Percentiles rank a stretch among this genome's conserved stretches.
Evolutionary conservation across 2,888 invertebrate species (phyloP).

Genomic region (Himalopsyche anomala): DNA sequence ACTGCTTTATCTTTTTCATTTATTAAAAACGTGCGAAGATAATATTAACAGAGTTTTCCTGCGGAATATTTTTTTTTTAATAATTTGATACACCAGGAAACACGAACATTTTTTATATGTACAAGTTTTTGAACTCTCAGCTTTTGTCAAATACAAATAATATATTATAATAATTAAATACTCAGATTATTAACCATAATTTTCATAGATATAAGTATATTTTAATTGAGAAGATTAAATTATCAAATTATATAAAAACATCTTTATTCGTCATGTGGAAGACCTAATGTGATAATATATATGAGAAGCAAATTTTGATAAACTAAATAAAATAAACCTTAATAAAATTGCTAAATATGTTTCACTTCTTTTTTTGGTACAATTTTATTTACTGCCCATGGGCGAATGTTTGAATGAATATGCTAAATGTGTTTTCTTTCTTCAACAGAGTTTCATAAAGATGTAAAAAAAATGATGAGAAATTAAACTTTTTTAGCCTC

Average conservation of each 20-base stretch:
- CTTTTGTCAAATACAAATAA: too few species aligned
- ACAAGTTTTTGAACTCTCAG: background rate
- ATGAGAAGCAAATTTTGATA: too few species aligned
- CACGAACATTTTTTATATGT: slow-evolving; percentile 3
- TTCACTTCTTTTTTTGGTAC: background rate
- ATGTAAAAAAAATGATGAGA: slow-evolving; percentile 34
- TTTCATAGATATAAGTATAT: slow-evolving; percentile 8
- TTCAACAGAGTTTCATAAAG: slow-evolving; percentile 43
- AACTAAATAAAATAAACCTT: too few species aligned
- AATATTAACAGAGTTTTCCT: too few species aligned
- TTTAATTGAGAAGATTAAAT: background rate
- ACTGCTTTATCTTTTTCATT: too few species aligned
- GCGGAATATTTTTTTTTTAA: too few species aligned
- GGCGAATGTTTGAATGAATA: slow-evolving; percentile 42
- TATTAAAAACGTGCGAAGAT: too few species aligned
- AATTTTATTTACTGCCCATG: background rate
- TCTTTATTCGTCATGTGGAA: too few species aligned
- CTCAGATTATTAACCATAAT: background rate
- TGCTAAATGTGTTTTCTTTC: slow-evolving; percentile 44
- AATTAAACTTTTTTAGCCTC: slow-evolving; percentile 25
- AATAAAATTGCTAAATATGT: background rate
- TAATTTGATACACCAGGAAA: background rate
- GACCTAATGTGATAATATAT: too few species aligned
- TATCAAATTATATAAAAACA: too few species aligned
- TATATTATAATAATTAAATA: slow-evolving; percentile 2